Evolutionary conservation across 2,797 vertebrate genomes (phyloP).

Genomic region (Sebastes reedi): DNA sequence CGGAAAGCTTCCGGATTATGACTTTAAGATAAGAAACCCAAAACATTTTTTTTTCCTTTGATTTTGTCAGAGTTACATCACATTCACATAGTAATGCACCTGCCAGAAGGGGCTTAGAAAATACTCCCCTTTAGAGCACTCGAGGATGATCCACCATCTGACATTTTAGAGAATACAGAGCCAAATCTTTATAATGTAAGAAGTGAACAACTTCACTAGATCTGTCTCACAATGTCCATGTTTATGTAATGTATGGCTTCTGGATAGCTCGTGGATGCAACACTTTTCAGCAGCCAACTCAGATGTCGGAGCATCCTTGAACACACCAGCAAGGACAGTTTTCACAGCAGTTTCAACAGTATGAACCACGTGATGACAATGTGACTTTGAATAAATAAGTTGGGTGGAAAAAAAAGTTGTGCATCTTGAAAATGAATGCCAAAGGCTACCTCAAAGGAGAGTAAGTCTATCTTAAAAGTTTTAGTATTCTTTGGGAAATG

Average conservation of each 20-base stretch:
- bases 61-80: conserved; percentile 3
- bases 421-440: neutral
- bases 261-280: neutral
- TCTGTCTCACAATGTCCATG: neutral
- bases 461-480: neutral
- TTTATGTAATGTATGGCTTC: neutral
- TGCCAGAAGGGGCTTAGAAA: neutral
- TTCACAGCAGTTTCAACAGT: neutral
- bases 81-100: neutral
- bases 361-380: neutral
- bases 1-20: neutral
- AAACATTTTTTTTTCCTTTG: neutral
- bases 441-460: neutral
- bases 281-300: neutral
- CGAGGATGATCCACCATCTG: neutral
- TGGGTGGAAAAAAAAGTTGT: neutral
- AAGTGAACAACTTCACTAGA: neutral
- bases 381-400: conserved; percentile 4
- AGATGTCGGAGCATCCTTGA: conserved; percentile 12
- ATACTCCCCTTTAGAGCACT: neutral
- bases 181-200: neutral
- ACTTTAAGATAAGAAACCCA: neutral
- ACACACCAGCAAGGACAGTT: conserved; percentile 14
- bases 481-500: neutral
- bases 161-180: neutral